Percentiles rank a stretch among this genome's conserved stretches.
Conservation (phyloP, 2,113 vertebrate species). For the Dasyornis broadbenti region DNA sequence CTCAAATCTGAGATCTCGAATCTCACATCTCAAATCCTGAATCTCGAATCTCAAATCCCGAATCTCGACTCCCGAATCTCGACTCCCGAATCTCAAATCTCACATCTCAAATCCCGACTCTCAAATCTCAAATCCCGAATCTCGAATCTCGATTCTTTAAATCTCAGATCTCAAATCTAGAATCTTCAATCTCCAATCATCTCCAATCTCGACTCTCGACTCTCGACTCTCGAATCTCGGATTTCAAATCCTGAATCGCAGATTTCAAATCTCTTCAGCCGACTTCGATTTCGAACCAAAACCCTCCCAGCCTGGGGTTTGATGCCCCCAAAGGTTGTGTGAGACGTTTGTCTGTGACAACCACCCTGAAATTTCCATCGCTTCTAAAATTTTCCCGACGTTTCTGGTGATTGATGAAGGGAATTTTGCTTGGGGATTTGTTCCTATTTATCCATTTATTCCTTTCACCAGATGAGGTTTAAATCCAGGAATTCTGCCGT, state of each 20-base stretch:
- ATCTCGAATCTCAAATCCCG: too few species aligned
- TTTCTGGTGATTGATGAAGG: neutral
- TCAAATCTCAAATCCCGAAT: too few species aligned
- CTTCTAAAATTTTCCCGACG: accelerated
- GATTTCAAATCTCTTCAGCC: neutral
- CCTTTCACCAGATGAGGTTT: neutral
- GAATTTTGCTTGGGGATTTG: neutral
- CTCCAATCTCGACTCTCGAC: too few species aligned
- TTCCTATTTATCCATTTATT: neutral
- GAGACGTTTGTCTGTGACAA: neutral
- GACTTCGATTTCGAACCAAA: neutral
- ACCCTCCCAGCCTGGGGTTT: neutral
- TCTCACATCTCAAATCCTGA: neutral
- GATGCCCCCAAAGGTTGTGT: neutral
- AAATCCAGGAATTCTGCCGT: neutral
- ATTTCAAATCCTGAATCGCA: too few species aligned
- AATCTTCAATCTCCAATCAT: too few species aligned
- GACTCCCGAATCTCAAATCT: too few species aligned
- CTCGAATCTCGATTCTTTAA: too few species aligned
- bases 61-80: too few species aligned
- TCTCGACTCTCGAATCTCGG: too few species aligned
- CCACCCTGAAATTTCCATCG: neutral
- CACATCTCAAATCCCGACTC: too few species aligned
- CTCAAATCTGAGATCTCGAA: neutral
- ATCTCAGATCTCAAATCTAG: too few species aligned